Base-by-base conservation (phyloP, 1,140 invertebrate genomes). In the Branchinecta lynchi region DNA sequence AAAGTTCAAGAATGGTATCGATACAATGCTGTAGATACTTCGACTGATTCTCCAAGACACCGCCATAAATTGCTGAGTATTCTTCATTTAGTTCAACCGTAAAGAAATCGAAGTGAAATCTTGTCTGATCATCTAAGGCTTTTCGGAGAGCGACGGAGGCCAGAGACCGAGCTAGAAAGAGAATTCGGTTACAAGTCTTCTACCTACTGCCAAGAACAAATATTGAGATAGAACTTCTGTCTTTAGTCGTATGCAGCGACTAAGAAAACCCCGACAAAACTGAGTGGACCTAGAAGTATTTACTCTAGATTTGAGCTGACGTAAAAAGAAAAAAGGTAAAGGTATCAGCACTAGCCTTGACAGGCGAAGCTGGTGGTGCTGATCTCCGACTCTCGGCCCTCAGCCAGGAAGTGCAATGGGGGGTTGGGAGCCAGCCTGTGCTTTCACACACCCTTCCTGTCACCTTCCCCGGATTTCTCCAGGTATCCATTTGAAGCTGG, bases 21-120 rank as follows among this genome's bases (percentile, higher is more conserved):
- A 94, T 84, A 71, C 87, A 89, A 43, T 82, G 77, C 60, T 85
- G 82, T 0, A 90, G 84, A 82, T 89, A 96, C 45, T 84, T 77
- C 45, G 87, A 87, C 81, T 96, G 89, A 51, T 86, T 84, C 70
- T 84, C 77, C 12, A 96, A 78, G 51, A 89, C 82, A 71, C 88
- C 87, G 70, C 89, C 89, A 81, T 86, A 89, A 5, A 92, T 72
- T 5, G 83, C 90, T 60, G 86, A 88, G 51, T 89, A 78, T 76
- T 93, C 89, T 79, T 92, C 89, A 79, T 91, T 87, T 69, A 86
- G 86, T 77, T 90, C 87, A 45, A 90, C 83, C 44, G 89, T 84
- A 77, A 94, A 96, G 77, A 87, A 95, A 77, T 96, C 89, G 81
- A 96, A 91, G 76, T 93, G 89, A 75, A 84, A 86, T 32, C 79